Evolutionary conservation across 2,797 vertebrate genomes (phyloP).

Genomic region (Spea hammondii): DNA sequence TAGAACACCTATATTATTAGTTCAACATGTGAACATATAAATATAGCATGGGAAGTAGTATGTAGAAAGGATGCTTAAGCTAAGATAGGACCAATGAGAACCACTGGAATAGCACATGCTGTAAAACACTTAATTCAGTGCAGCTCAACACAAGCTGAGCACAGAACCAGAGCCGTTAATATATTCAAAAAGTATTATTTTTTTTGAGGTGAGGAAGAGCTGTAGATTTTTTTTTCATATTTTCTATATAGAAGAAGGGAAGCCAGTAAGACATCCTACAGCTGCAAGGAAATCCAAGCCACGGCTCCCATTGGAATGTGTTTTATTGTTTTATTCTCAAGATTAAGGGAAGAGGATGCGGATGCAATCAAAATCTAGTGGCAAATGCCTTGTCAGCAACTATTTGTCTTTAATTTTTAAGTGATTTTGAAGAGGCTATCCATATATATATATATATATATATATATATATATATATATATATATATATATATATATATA

Average conservation of each 20-base stretch:
- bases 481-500: too few species aligned
- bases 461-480: too few species aligned
- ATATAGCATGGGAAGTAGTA: too few species aligned
- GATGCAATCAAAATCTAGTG: slow-evolving; percentile 27
- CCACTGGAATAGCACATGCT: too few species aligned
- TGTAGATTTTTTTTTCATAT: slow-evolving; percentile 55
- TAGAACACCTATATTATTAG: too few species aligned
- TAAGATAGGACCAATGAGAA: too few species aligned
- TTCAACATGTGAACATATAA: too few species aligned
- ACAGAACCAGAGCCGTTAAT: too few species aligned
- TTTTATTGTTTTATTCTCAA: slow-evolving; percentile 54
- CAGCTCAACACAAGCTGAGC: too few species aligned
- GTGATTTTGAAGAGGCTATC: background rate
- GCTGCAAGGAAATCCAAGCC: slow-evolving; percentile 57
- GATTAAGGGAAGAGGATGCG: slow-evolving; percentile 44
- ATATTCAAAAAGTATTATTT: slow-evolving; percentile 66
- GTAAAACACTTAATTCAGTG: too few species aligned
- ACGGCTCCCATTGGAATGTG: slow-evolving; percentile 6
- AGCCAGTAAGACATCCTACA: slow-evolving; percentile 52
- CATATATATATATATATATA: too few species aligned
- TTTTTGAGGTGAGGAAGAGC: slow-evolving; percentile 57
- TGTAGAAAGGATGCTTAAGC: too few species aligned
- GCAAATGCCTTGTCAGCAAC: slow-evolving; percentile 41
- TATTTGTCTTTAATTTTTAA: slow-evolving; percentile 3
- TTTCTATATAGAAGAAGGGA: slow-evolving; percentile 40